Conservation (phyloP, 92 coral and sea anemone species). For the Umimayanthus kanabou region DNA sequence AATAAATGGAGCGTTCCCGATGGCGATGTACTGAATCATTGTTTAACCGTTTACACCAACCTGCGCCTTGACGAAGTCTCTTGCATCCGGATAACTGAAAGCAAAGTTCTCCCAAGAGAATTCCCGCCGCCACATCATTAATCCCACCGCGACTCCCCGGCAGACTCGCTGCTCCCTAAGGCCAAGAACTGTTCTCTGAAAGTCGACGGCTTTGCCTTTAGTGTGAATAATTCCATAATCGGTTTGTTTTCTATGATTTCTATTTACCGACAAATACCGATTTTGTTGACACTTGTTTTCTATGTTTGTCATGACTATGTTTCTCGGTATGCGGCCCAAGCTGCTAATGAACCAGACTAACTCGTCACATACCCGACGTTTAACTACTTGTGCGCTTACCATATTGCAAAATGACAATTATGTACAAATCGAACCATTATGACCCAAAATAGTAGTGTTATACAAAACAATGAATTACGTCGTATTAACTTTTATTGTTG, state of each 20-base stretch:
- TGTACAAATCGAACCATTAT: too few species aligned
- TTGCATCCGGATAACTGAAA: constrained; percentile 16
- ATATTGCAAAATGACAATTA: too few species aligned
- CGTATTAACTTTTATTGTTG: too few species aligned
- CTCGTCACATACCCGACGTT: too few species aligned
- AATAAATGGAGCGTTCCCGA: not conserved
- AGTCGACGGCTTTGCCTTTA: too few species aligned
- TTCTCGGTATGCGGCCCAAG: too few species aligned
- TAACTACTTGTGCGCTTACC: too few species aligned
- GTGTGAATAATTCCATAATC: constrained; percentile 24
- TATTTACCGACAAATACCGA: not conserved
- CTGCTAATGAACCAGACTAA: too few species aligned
- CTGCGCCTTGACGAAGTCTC: constrained; percentile 25
- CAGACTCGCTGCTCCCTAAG: not conserved
- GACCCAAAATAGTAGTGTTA: too few species aligned
- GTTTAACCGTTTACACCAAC: not conserved
- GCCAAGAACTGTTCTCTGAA: not conserved
- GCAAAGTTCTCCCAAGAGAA: constrained; percentile 17
- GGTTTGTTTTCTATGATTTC: constrained; percentile 15
- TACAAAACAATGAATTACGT: too few species aligned
- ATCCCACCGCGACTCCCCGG: not conserved
- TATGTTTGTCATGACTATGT: not conserved
- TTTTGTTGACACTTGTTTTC: constrained; percentile 9
- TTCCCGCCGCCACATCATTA: constrained; percentile 12
- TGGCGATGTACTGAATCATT: not conserved